Evolutionary conservation across 2,888 invertebrate species (phyloP).

Genomic region (Scelioninae gen. 1): DNA sequence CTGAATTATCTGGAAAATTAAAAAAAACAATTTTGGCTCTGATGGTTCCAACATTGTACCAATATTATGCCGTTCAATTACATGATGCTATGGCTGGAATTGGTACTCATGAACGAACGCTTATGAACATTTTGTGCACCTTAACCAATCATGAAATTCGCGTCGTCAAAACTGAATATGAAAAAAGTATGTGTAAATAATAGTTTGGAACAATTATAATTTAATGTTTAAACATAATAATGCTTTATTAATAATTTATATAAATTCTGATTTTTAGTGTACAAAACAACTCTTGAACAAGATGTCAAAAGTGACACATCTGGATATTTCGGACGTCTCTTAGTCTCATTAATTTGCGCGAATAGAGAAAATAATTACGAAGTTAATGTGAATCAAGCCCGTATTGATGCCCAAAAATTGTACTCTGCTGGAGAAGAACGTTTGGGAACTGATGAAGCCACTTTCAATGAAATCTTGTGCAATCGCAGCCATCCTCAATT

Average conservation of each 20-base stretch:
- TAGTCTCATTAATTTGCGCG: constrained; percentile 91
- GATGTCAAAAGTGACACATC: constrained; percentile 86
- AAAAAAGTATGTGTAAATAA: constrained; percentile 53
- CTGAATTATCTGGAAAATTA: constrained; percentile 87
- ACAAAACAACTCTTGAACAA: constrained; percentile 90
- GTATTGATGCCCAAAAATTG: constrained; percentile 1
- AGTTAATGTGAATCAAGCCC: neutral
- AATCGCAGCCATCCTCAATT: constrained; percentile 90
- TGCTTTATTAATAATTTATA: too few species aligned
- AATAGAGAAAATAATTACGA: neutral
- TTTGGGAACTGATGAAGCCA: neutral
- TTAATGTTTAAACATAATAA: too few species aligned
- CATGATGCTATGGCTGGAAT: constrained; percentile 86
- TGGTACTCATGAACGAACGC: constrained; percentile 86
- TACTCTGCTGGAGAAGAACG: neutral
- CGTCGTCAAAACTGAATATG: constrained; percentile 84
- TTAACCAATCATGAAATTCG: constrained; percentile 86
- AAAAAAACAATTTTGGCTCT: constrained; percentile 78
- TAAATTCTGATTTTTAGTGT: constrained; percentile 87
- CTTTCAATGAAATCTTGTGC: constrained; percentile 92
- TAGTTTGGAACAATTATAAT: too few species aligned
- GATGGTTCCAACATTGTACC: neutral
- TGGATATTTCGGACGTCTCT: constrained; percentile 72
- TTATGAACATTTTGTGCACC: constrained; percentile 87
- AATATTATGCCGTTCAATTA: constrained; percentile 86